These are phyloP conservation scores for Salmo trutta DNA, from an alignment of 2,797 vertebrate species.

Conservation along the genomic window DNA sequence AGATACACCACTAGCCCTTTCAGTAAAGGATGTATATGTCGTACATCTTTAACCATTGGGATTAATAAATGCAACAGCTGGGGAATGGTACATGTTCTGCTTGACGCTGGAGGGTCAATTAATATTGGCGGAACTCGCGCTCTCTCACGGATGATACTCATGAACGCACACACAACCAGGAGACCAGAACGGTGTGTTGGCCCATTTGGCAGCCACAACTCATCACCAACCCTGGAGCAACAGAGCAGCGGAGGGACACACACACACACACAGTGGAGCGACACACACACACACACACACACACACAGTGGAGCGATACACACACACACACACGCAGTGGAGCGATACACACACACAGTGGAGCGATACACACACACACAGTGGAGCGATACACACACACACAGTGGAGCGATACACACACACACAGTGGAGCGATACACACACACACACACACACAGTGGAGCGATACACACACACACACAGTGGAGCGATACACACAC, in stretches of 20 bases:
- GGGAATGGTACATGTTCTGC: not conserved
- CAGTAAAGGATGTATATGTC: not conserved
- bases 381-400: too few relatives aligned
- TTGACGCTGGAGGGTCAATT: not conserved
- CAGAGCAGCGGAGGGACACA: not conserved
- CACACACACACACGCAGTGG: too few relatives aligned
- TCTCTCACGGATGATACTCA: too few relatives aligned
- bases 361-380: not conserved
- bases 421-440: too few relatives aligned
- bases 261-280: not conserved
- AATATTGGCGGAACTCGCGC: not conserved
- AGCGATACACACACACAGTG: too few relatives aligned
- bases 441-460: too few relatives aligned
- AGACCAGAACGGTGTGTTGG: not conserved
- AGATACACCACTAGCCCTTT: not conserved
- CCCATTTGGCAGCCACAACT: not conserved
- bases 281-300: not conserved
- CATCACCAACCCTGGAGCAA: not conserved
- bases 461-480: too few relatives aligned
- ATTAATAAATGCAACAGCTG: not conserved
- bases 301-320: too few relatives aligned
- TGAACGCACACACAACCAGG: not conserved
- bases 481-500: too few relatives aligned
- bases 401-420: too few relatives aligned
- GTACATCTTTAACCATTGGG: not conserved